Evolutionary conservation across 2,888 invertebrate species (phyloP).

Genomic region (Sipha maydis): DNA sequence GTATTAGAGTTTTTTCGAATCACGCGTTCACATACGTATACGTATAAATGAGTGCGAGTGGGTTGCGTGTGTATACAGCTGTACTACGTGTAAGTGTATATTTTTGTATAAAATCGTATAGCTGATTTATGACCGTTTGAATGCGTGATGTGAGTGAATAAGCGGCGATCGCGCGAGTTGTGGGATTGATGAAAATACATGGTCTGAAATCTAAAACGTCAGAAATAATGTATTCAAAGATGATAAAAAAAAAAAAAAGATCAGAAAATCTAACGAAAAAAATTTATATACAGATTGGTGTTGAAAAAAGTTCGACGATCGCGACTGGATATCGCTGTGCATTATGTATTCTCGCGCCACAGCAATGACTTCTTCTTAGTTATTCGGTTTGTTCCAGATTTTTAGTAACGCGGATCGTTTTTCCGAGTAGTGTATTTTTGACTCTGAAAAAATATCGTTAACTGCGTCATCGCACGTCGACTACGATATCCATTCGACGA

Average conservation of each 20-base stretch:
- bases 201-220: not conserved
- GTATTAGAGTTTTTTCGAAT: slow-evolving; percentile 3
- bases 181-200: not conserved
- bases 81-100: not conserved
- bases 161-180: not conserved
- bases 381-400: too few species aligned
- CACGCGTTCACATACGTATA: not conserved
- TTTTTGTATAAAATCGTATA: not conserved
- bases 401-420: not conserved
- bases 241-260: not conserved
- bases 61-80: too few species aligned
- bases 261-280: too few species aligned
- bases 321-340: not conserved
- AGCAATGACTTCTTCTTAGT: not conserved
- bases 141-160: slow-evolving; percentile 32
- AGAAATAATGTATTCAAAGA: not conserved
- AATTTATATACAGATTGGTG: not conserved
- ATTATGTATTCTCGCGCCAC: too few species aligned
- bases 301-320: not conserved
- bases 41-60: too few species aligned
- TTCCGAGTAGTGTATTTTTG: not conserved
- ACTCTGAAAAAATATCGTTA: not conserved
- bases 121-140: slow-evolving; percentile 1
- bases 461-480: not conserved
- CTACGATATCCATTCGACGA: not conserved